These are phyloP conservation scores for Acromyrmex echinatior DNA, from an alignment of 1,140 invertebrate species.

Conservation along the genomic window DNA sequence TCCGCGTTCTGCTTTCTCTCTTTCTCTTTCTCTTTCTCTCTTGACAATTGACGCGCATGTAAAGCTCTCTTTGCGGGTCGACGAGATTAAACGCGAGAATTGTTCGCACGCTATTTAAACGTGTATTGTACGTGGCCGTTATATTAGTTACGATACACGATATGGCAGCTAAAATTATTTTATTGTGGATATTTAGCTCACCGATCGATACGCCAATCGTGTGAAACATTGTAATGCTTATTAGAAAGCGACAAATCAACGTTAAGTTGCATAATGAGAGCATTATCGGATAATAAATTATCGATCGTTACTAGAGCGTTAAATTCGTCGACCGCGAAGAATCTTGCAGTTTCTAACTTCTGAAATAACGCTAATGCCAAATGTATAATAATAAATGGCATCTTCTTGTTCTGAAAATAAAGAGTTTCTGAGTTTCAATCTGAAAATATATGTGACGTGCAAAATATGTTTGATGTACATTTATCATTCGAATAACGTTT, in stretches of 20 bases:
- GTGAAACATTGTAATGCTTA: constrained; percentile 19
- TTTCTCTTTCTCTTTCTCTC: neutral
- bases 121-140: constrained; percentile 5
- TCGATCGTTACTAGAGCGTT: constrained; percentile 30
- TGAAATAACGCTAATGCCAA: neutral
- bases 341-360: constrained; percentile 23
- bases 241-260: constrained; percentile 42
- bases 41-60: constrained; percentile 43
- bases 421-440: neutral
- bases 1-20: neutral
- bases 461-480: neutral
- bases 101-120: constrained; percentile 55
- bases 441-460: neutral
- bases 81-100: constrained; percentile 63
- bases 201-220: constrained; percentile 7
- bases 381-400: neutral
- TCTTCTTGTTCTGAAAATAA: neutral
- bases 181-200: constrained; percentile 40
- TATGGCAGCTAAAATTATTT: constrained; percentile 14
- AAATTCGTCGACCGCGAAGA: constrained; percentile 53
- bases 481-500: neutral
- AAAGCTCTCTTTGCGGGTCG: constrained; percentile 58
- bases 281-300: constrained; percentile 18
- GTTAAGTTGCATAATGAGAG: constrained; percentile 10
- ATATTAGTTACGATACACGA: constrained; percentile 1